Evolutionary conservation across 2,888 invertebrate genomes (phyloP), one percentile per base, ranked within the genome.

Genomic region (Spisula solida): DNA sequence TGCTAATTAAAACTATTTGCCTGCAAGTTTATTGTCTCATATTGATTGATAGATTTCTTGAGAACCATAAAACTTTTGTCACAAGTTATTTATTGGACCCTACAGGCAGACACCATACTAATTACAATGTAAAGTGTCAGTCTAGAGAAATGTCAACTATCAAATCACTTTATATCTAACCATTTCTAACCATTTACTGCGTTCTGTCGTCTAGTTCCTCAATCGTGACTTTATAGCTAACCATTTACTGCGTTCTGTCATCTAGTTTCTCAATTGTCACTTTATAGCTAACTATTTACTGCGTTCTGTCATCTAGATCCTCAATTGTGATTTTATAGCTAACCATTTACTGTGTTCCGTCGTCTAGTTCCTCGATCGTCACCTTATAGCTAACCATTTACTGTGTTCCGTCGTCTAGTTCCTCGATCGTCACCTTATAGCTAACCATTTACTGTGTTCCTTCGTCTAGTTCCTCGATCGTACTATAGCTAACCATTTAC

Each of bases 21-120:
- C 60, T 66, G 60, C 60, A 66, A 66, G n/a, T 66, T 66, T 66
- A 66, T 66, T 66, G 60, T 66, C 60, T 66, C 25, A n/a, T 66
- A 66, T n/a, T 66, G 60, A 66, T 25, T 66, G 60, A 25, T 66
- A 20, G 41, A 25, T 66, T 66, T 66, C 60, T 66, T 66, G 60
- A 66, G 60, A 66, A 25, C n/a, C n/a, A 25, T 66, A 66, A 66
- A 66, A 25, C n/a, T 12, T 66, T 25, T 66, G 60, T 66, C 60
- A 66, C 60, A 66, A 25, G 60, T 25, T 66, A 25, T 66, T 66
- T 66, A 66, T 66, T 66, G 60, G 60, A 25, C 25, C 60, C 60
- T 10, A n/a, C 2, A 66, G 60, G 25, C 25, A 66, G 20, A n/a
- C 25, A 66, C 60, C 10, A 66, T 20, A 66, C 60, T 66, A 66